Conservation (phyloP, 2,888 invertebrate species). For the Thereva nobilitata region DNA sequence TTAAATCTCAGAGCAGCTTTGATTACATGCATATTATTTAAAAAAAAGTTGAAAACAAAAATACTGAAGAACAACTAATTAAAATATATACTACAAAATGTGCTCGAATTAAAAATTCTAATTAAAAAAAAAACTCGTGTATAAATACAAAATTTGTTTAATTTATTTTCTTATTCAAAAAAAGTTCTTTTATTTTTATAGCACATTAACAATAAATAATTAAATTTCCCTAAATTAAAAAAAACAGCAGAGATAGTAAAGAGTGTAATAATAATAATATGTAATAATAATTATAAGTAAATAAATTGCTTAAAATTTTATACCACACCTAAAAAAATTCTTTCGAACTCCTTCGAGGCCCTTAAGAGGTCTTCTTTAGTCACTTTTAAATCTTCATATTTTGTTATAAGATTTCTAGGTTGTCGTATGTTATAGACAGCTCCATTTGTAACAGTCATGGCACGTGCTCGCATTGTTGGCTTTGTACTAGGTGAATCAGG, state of each 20-base stretch:
- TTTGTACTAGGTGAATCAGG: conserved; percentile 33
- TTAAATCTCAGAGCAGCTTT: too few relatives aligned
- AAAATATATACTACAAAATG: conserved; percentile 2
- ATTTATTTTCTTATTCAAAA: conserved; percentile 27
- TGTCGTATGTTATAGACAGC: conserved; percentile 7
- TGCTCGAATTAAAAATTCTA: too few relatives aligned
- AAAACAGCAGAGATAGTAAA: too few relatives aligned
- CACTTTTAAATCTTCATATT: conserved; percentile 52
- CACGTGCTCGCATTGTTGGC: conserved; percentile 44
- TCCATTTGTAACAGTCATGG: conserved; percentile 43
- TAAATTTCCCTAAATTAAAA: conserved; percentile 9
- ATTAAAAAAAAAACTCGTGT: conserved; percentile 14
- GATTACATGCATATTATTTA: too few relatives aligned
- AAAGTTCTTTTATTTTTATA: conserved; percentile 3
- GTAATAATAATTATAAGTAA: conserved; percentile 9
- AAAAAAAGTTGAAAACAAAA: too few relatives aligned
- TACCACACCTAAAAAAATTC: conserved; percentile 51
- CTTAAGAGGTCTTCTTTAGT: conserved; percentile 51
- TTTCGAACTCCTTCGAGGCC: conserved; percentile 50
- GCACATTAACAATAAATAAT: conserved; percentile 23
- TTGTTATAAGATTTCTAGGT: conserved; percentile 36
- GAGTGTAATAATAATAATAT: neutral
- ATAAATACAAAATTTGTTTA: conserved; percentile 21
- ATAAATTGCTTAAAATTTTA: conserved; percentile 20
- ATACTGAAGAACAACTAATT: too few relatives aligned